Base-by-base conservation (phyloP, 1,140 invertebrate species). In the Drosophila pectinifera region DNA sequence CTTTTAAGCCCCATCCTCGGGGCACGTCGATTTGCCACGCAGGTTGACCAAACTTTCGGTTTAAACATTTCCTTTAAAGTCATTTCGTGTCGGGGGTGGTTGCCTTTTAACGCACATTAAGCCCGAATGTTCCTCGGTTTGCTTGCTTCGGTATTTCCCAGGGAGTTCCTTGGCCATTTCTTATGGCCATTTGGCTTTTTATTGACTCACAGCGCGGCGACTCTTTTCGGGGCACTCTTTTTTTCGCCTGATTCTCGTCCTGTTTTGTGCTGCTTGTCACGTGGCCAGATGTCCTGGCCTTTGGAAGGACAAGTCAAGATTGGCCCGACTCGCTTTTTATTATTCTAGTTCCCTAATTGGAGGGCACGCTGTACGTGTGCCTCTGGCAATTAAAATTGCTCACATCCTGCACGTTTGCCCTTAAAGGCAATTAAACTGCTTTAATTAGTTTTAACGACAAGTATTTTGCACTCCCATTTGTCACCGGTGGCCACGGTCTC, bases 371-470 rank as follows among this genome's bases (percentile, higher is more conserved):
- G 70, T 73, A 55, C 59, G 70, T 64, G 70, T 74, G 70, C 51
- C 41, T 38, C 31, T 34, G 49, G 55, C 54, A 59, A 53, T 76
- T 76, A 59, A 77, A 76, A 69, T 77, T 54, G 56, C 55, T 68
- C 63, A 39, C 72, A 77, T 69, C 63, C 73, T 67, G 73, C 73
- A 68, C 74, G 74, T 69, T 57, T 49, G 73, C 39, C 72, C 72
- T 77, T 36, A 61, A 77, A 77, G 73, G 63, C 74, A 69, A 77
- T 77, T 77, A 77, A 77, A 68, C 58, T 46, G 73, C 53, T 77
- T 77, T 77, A 77, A 77, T 77, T 76, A 76, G 73, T 76, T 76
- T 76, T 76, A 76, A 76, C 73, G 73, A 67, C 72, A 67, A 75
- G 72, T 75, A 75, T 65, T 67, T 75, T 65, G 72, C 73, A 75